These are phyloP conservation scores for Oxygymnocypris stewartii DNA, from an alignment of 2,113 vertebrate genomes.

Conservation along the genomic window DNA sequence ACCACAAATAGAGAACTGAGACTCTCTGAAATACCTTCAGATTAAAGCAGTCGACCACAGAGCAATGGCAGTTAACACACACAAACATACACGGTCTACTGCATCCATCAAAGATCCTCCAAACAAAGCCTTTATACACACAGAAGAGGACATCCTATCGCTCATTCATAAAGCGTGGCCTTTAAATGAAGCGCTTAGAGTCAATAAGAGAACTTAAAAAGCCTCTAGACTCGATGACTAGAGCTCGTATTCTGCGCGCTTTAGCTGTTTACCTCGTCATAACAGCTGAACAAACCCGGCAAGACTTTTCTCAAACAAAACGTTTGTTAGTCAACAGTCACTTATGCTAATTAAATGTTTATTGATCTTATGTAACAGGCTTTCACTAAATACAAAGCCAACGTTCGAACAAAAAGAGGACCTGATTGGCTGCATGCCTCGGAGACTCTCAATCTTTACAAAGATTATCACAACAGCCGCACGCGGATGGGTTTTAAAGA, in stretches of 20 bases:
- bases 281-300: constrained; percentile 29
- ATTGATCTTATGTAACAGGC: constrained; percentile 41
- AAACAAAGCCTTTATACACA: constrained; percentile 31
- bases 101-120: neutral
- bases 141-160: neutral
- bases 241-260: constrained; percentile 14
- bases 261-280: neutral
- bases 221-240: constrained; percentile 18
- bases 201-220: constrained; percentile 37
- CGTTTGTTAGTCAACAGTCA: constrained; percentile 39
- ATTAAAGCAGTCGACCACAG: constrained; percentile 43
- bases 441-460: constrained; percentile 23
- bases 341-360: constrained; percentile 48
- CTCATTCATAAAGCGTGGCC: constrained; percentile 5
- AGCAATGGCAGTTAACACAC: constrained; percentile 39
- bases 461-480: constrained; percentile 24
- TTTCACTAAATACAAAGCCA: constrained; percentile 35
- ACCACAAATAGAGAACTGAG: constrained; percentile 43
- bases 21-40: constrained; percentile 28
- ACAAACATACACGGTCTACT: constrained; percentile 1
- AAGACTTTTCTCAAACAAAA: constrained; percentile 37
- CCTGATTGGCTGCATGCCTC: constrained; percentile 4
- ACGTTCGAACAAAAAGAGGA: neutral
- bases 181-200: neutral
- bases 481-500: neutral